These are phyloP conservation scores for Hirundo rustica DNA, from an alignment of 2,797 vertebrate genomes.

Conservation along the genomic window DNA sequence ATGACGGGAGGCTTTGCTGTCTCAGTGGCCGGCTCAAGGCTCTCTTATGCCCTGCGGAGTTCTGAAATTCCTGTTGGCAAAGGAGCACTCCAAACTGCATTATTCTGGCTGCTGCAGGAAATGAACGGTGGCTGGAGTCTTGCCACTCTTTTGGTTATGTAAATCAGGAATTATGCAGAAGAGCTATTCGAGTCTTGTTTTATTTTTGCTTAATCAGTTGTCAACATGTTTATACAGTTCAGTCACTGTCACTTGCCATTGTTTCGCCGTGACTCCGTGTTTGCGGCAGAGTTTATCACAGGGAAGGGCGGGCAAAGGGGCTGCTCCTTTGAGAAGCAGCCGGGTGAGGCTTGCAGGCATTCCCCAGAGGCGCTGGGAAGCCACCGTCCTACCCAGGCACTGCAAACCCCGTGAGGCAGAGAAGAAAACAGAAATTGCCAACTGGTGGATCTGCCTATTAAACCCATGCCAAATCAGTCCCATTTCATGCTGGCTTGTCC, in stretches of 20 bases:
- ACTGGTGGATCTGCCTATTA: background rate
- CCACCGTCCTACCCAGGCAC: background rate
- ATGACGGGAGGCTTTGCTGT: background rate
- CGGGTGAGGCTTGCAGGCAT: background rate
- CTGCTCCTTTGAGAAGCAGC: constrained; percentile 14
- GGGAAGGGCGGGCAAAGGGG: constrained; percentile 3
- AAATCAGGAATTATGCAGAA: constrained; percentile 68
- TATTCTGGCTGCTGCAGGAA: constrained; percentile 41
- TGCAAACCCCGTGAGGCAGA: background rate
- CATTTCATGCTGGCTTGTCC: constrained; percentile 4
- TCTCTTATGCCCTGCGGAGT: background rate
- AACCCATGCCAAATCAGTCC: background rate
- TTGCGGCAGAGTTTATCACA: constrained; percentile 15
- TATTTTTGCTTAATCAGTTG: constrained; percentile 70
- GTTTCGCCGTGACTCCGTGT: constrained; percentile 11
- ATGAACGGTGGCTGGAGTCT: constrained; percentile 33
- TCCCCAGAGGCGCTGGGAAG: background rate
- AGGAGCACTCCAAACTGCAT: background rate
- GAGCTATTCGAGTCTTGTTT: constrained; percentile 62
- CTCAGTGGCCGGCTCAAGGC: background rate
- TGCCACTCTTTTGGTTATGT: constrained; percentile 65
- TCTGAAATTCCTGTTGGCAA: constrained; percentile 18
- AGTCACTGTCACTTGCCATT: constrained; percentile 56
- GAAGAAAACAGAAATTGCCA: background rate
- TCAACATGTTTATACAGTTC: constrained; percentile 64